These are phyloP conservation scores for Lates japonicus DNA, from an alignment of 2,797 vertebrate genomes.

Conservation along the genomic window DNA sequence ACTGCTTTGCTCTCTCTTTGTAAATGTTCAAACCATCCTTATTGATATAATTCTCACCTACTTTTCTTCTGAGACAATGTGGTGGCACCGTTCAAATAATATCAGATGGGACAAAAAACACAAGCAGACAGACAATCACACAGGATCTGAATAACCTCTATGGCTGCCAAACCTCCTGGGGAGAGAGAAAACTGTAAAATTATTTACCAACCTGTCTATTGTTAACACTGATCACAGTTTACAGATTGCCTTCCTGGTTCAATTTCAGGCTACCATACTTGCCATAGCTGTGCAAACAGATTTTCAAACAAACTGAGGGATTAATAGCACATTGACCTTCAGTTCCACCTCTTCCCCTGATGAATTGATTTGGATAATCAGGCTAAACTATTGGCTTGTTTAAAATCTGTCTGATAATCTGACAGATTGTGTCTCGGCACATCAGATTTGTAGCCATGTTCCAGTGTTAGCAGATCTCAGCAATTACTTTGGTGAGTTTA, in stretches of 20 bases:
- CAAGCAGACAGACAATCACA: background rate
- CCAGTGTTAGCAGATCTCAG: background rate
- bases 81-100: background rate
- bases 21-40: background rate
- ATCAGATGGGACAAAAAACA: background rate
- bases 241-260: background rate
- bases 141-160: background rate
- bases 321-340: background rate
- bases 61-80: background rate
- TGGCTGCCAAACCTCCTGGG: background rate
- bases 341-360: background rate
- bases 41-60: background rate
- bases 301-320: background rate
- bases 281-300: background rate
- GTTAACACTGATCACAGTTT: background rate
- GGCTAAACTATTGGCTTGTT: slow-evolving; percentile 15
- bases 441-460: background rate
- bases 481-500: background rate
- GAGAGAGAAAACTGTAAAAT: background rate
- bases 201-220: background rate
- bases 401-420: background rate
- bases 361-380: background rate
- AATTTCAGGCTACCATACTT: background rate
- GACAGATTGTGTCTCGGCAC: background rate
- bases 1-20: background rate